These are phyloP conservation scores for Andricus quercusramuli DNA, from an alignment of 2,888 invertebrate genomes.

Conservation along the genomic window DNA sequence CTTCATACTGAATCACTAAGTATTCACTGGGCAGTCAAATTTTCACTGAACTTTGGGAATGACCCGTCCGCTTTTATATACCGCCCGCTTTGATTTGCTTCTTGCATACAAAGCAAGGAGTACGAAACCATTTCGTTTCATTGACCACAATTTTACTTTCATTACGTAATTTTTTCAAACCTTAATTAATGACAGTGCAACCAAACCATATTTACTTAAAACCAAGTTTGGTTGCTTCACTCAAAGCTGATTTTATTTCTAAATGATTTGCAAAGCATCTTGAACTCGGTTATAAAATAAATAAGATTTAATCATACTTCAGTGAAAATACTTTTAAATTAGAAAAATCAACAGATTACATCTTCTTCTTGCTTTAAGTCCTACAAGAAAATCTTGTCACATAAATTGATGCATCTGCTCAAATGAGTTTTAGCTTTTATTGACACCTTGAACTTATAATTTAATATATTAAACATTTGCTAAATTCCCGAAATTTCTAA, in stretches of 20 bases:
- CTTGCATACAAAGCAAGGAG: slow-evolving; percentile 28
- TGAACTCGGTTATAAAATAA: neutral
- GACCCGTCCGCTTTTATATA: slow-evolving; percentile 36
- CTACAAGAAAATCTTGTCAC: neutral
- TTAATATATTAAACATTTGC: neutral
- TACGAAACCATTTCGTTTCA: slow-evolving; percentile 33
- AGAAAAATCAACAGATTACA: neutral
- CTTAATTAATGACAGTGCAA: slow-evolving; percentile 21
- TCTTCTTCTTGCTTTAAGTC: neutral
- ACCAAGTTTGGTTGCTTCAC: neutral
- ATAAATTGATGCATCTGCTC: neutral
- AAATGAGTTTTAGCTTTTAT: neutral
- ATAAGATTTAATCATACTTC: neutral
- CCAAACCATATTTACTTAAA: slow-evolving; percentile 3
- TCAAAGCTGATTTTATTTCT: neutral
- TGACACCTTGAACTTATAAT: neutral
- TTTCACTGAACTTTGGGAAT: slow-evolving; percentile 33
- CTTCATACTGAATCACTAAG: slow-evolving; percentile 21
- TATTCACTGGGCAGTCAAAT: slow-evolving; percentile 25
- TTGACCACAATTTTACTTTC: slow-evolving; percentile 33
- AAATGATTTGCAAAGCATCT: neutral
- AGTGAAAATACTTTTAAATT: neutral
- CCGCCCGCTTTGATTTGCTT: slow-evolving; percentile 13
- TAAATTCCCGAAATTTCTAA: neutral
- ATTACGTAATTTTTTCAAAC: slow-evolving; percentile 14